Conservation (phyloP, 30 jellyfish, hydroid and myxozoan species). For the Rhopilema esculentum region DNA sequence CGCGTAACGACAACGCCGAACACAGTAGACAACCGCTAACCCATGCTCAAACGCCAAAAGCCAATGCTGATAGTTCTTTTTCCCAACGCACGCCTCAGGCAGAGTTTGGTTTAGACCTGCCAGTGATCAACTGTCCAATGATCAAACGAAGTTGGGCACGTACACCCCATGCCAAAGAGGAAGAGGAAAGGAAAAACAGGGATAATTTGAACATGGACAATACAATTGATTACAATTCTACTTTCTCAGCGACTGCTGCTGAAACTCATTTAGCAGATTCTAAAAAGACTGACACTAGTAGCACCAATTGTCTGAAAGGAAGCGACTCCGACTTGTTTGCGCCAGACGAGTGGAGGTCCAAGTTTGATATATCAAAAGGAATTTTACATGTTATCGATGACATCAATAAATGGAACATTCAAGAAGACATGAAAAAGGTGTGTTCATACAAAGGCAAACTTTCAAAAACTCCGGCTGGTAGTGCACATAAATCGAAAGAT, state of each 20-base stretch:
- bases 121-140: slow-evolving; percentile 38
- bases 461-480: background rate
- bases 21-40: background rate
- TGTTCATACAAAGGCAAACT: background rate
- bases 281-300: background rate
- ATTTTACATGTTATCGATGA: slow-evolving; percentile 23
- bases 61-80: background rate
- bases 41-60: background rate
- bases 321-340: background rate
- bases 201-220: background rate
- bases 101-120: background rate
- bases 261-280: background rate
- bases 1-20: background rate
- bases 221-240: background rate
- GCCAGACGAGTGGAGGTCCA: background rate
- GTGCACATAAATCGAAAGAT: background rate
- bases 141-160: slow-evolving; percentile 65
- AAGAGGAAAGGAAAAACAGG: background rate
- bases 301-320: background rate
- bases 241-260: background rate
- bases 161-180: slow-evolving; percentile 63
- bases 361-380: slow-evolving; percentile 33
- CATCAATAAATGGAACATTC: slow-evolving; percentile 39
- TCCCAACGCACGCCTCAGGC: slow-evolving; percentile 21
- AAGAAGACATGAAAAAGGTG: slow-evolving; percentile 42